These are phyloP conservation scores for Protonemura montana DNA, from an alignment of 2,888 invertebrate genomes.

Conservation along the genomic window DNA sequence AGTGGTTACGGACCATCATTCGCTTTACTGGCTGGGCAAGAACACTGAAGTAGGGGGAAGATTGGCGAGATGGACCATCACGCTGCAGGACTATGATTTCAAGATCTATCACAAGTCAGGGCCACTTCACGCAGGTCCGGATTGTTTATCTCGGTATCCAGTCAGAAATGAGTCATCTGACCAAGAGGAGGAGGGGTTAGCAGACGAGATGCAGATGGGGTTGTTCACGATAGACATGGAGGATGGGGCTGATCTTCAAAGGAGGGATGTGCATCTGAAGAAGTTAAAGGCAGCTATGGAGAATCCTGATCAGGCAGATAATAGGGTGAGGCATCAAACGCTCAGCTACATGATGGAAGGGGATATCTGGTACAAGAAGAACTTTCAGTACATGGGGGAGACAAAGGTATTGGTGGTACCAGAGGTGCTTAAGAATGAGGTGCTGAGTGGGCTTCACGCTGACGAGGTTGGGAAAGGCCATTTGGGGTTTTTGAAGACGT, in stretches of 20 bases:
- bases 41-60: slow-evolving; percentile 29
- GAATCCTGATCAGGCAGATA: not conserved
- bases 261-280: not conserved
- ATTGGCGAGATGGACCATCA: slow-evolving; percentile 41
- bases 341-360: slow-evolving; percentile 26
- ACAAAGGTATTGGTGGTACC: too few relatives aligned
- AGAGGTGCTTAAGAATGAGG: slow-evolving; percentile 35
- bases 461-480: slow-evolving; percentile 45
- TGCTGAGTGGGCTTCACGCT: slow-evolving; percentile 49
- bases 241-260: not conserved
- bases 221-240: not conserved
- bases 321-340: slow-evolving; percentile 16
- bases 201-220: not conserved
- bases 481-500: slow-evolving; percentile 43
- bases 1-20: slow-evolving; percentile 43
- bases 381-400: not conserved
- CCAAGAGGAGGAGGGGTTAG: not conserved
- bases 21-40: slow-evolving; percentile 38
- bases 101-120: slow-evolving; percentile 22
- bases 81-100: slow-evolving; percentile 24
- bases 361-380: slow-evolving; percentile 24
- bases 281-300: slow-evolving; percentile 13
- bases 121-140: not conserved
- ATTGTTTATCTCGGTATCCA: slow-evolving; percentile 18
- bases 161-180: not conserved